These are phyloP conservation scores for Cebidichthys violaceus DNA, from an alignment of 2,113 vertebrate species.

Conservation along the genomic window DNA sequence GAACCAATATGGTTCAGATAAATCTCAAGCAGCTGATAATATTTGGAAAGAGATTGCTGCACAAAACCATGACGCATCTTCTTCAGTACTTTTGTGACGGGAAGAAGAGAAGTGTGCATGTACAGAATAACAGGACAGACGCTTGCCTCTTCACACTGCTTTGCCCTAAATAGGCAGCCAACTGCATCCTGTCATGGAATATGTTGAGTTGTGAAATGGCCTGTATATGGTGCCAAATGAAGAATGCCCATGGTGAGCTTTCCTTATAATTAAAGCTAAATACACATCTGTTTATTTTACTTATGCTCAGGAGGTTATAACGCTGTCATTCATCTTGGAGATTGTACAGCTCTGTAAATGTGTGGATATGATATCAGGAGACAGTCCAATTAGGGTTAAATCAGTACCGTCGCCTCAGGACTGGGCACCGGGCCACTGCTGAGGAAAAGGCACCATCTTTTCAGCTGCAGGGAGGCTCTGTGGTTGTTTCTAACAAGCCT, in stretches of 20 bases:
- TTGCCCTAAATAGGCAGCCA: conserved; percentile 61
- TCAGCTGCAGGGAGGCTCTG: conserved; percentile 73
- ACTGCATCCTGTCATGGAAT: conserved; percentile 61
- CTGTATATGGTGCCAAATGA: conserved; percentile 59
- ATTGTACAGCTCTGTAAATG: conserved; percentile 21
- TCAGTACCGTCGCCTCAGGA: conserved; percentile 52
- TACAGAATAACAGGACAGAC: conserved; percentile 35
- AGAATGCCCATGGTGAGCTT: conserved; percentile 38
- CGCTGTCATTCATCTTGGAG: conserved; percentile 2
- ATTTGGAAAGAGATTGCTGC: background rate
- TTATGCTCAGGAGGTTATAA: background rate
- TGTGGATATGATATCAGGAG: conserved; percentile 43
- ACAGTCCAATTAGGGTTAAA: conserved; percentile 61
- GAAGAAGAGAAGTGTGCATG: background rate
- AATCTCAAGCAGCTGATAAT: background rate
- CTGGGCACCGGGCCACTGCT: conserved; percentile 68
- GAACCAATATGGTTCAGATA: background rate
- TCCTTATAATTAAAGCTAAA: conserved; percentile 50
- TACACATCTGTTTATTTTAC: conserved; percentile 41
- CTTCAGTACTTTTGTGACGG: background rate
- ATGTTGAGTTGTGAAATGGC: conserved; percentile 67
- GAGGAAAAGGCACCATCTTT: conserved; percentile 72
- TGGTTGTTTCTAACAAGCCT: conserved; percentile 73
- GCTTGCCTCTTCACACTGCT: conserved; percentile 48
- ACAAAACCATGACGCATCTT: background rate